Evolutionary conservation across 2,113 vertebrate species (phyloP), one percentile per base, ranked within the genome.

Genomic region (Henicopernis longicauda): DNA sequence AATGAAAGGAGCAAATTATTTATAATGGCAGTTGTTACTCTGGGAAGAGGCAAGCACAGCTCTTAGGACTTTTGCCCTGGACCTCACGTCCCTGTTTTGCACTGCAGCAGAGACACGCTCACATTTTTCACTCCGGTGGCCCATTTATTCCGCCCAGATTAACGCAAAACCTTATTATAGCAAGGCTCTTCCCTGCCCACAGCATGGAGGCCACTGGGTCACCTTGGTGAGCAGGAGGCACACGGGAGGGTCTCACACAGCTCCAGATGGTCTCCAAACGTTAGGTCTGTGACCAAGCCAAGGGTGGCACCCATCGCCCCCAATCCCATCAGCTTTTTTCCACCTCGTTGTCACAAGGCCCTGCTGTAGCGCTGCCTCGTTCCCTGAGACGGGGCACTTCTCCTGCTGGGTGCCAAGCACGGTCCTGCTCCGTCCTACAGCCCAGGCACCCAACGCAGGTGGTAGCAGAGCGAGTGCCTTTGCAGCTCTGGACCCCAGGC

Each of bases 1-100:
- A 94, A 87, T 88, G 87, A 96, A 93, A 96, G 78, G 58, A 94
- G 49, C 25, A 80, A 94, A 93, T 93, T 15, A 88, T 93, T 96
- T 72, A 59, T 96, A 91, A 93, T 86, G 90, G 54, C 55, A 82
- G 81, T n/a, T 3, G 16, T 82, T 96, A 82, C 84, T 40, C 66
- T 26, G 82, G 70, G n/a, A 90, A 88, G 78, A 94, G 62, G 54
- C 26, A 90, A 90, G 78, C 7, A 2, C 85, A 95, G 82, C 70
- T 91, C 74, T 91, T 29, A 79, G 31, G 70, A 59, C 58, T 69
- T 85, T 63, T 82, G 85, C 79, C 69, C 92, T 82, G 61, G 70
- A 91, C 90, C 87, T 94, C 66, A 1, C n/a, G 70, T 82, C 79
- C 36, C 49, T 38, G 31, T 52, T 89, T 54, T 40, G 21, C 58